Base-by-base conservation (phyloP, 2,113 vertebrate genomes). In the Corythaixoides concolor region DNA sequence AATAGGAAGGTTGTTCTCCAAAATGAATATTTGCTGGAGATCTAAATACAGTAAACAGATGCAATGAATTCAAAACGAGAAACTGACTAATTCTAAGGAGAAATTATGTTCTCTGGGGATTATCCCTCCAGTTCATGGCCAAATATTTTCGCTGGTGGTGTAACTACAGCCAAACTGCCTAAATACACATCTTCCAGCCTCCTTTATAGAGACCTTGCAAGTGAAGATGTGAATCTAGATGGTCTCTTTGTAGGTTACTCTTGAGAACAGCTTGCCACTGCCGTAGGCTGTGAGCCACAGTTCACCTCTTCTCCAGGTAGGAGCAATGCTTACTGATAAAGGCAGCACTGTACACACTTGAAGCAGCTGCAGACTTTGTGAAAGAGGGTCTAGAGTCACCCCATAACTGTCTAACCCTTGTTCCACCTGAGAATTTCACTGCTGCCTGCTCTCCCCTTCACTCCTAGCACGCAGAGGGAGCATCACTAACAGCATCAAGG, bases 371-470 rank as follows among this genome's bases (percentile, higher is more conserved):
- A 88, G 39, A 24, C 33, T 43, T 59, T 2, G 0, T 64, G 72
- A 49, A 68, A 67, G 26, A 15, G 9, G 6, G 8, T 35, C 15
- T 59, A 35, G 52, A 87, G 30, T 63, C 49, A 53, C 12, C 26
- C 12, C 6, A 2, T 27, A 73, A 35, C 30, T 68, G 19, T 21
- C 52, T 55, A 32, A 27, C 32, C 28, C 13, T 85, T 0, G 0
- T 72, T 72, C 33, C 33, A 88, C 20, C 22, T 14, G 5, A 60
- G 67, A 92, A 78, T 66, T n/a, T 90, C 53, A 6, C 60, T 52
- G 20, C 7, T 86, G 19, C 14, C 27, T 43, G 14, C 39, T 76
- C 43, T 9, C 4, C 1, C 0, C 8, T 84, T 53, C 24, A 45
- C 9, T 18, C 41, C 39, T 5, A 1, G 15, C 30, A 43, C 4